Percentiles rank a stretch among this genome's conserved stretches.
Evolutionary conservation across 2,888 invertebrate genomes (phyloP).

Genomic region (Tetramorium bicarinatum): DNA sequence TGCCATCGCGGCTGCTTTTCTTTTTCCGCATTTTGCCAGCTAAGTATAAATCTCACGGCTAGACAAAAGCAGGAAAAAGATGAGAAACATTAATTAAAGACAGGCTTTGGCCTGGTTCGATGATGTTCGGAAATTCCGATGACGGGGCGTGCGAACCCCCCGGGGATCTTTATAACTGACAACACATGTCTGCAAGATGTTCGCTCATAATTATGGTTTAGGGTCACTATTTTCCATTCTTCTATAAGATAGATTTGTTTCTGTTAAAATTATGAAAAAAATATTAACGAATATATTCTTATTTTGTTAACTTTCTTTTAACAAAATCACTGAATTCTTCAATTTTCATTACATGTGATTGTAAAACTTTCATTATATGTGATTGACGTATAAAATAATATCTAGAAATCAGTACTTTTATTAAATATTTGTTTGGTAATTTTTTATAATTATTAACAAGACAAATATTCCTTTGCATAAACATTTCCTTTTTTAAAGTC

Average conservation of each 20-base stretch:
- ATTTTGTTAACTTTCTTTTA: not conserved
- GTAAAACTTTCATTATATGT: not conserved
- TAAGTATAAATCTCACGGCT: slow-evolving; percentile 81
- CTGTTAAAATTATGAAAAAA: not conserved
- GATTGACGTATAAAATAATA: slow-evolving; percentile 1
- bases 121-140: slow-evolving; percentile 75
- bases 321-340: not conserved
- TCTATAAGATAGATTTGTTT: not conserved
- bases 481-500: not conserved
- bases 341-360: not conserved
- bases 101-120: slow-evolving; percentile 60
- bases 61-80: slow-evolving; percentile 82
- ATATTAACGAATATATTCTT: not conserved
- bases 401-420: not conserved
- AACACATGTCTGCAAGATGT: slow-evolving; percentile 73
- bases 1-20: slow-evolving; percentile 59
- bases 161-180: slow-evolving; percentile 52
- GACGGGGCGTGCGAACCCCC: slow-evolving; percentile 59
- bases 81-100: slow-evolving; percentile 81
- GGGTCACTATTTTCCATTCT: slow-evolving; percentile 25
- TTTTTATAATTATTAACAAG: not conserved
- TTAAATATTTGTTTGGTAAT: not conserved
- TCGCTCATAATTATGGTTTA: slow-evolving; percentile 44
- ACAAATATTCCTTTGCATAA: not conserved
- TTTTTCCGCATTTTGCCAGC: slow-evolving; percentile 64